Percentiles rank a stretch among this genome's conserved stretches.
Evolutionary conservation across 2,797 vertebrate genomes (phyloP).

Genomic region (Esox lucius): DNA sequence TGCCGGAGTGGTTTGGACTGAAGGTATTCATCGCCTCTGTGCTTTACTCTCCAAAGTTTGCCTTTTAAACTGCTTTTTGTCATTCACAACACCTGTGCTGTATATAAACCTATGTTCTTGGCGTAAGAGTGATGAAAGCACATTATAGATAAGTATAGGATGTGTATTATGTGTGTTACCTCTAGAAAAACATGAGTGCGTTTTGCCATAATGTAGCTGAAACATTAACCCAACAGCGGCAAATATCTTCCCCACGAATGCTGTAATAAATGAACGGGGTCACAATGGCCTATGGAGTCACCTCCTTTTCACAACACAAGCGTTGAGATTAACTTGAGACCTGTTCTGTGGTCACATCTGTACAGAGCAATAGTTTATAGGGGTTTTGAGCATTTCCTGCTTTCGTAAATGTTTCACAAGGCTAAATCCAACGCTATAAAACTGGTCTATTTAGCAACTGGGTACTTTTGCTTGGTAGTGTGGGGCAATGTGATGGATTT

Average conservation of each 20-base stretch:
- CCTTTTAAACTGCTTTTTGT: not conserved
- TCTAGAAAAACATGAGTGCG: not conserved
- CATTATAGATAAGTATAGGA: not conserved
- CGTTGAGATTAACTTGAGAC: not conserved
- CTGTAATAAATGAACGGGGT: not conserved
- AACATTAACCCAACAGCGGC: too few relatives aligned
- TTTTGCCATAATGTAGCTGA: not conserved
- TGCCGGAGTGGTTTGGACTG: not conserved
- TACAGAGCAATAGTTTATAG: not conserved
- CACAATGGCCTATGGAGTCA: not conserved
- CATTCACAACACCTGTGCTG: not conserved
- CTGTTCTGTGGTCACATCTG: not conserved
- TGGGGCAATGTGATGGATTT: not conserved
- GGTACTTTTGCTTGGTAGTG: not conserved
- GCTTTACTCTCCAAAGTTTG: not conserved
- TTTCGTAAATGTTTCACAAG: not conserved
- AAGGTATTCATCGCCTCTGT: not conserved
- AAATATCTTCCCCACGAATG: not conserved
- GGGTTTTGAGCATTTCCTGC: not conserved
- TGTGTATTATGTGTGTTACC: not conserved
- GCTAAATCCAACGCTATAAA: not conserved
- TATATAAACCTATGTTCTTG: not conserved
- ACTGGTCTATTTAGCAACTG: not conserved
- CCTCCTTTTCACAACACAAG: not conserved
- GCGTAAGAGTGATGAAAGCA: not conserved